Conservation (phyloP, 2,797 vertebrate genomes). For the Agapornis canus region DNA sequence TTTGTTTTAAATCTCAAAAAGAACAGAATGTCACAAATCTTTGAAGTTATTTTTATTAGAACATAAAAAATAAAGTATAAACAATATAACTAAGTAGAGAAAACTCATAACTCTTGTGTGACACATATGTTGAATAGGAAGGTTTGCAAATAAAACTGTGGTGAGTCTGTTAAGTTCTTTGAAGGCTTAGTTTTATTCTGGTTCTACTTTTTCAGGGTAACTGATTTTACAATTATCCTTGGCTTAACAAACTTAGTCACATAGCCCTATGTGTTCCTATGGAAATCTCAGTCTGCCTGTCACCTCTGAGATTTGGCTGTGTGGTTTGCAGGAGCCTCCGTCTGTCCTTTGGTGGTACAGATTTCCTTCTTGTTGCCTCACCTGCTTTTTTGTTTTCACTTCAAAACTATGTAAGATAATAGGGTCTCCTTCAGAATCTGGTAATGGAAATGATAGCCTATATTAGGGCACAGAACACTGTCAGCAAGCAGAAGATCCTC, state of each 20-base stretch:
- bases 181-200: background rate
- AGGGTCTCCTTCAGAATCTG: background rate
- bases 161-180: background rate
- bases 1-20: background rate
- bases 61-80: background rate
- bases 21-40: background rate
- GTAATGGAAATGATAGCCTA: background rate
- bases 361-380: background rate
- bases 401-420: background rate
- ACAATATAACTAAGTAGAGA: background rate
- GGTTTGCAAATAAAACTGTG: background rate
- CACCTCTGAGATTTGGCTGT: background rate
- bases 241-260: background rate
- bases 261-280: fast-evolving
- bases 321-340: background rate
- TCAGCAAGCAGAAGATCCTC: background rate
- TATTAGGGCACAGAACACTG: background rate
- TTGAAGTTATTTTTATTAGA: background rate
- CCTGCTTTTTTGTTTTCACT: background rate
- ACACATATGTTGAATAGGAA: background rate
- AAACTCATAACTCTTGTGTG: background rate
- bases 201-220: background rate
- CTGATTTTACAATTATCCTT: background rate
- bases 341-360: background rate
- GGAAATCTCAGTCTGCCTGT: background rate